Evolutionary conservation across 1,140 invertebrate species (phyloP).

Genomic region (Drosophila tristis): DNA sequence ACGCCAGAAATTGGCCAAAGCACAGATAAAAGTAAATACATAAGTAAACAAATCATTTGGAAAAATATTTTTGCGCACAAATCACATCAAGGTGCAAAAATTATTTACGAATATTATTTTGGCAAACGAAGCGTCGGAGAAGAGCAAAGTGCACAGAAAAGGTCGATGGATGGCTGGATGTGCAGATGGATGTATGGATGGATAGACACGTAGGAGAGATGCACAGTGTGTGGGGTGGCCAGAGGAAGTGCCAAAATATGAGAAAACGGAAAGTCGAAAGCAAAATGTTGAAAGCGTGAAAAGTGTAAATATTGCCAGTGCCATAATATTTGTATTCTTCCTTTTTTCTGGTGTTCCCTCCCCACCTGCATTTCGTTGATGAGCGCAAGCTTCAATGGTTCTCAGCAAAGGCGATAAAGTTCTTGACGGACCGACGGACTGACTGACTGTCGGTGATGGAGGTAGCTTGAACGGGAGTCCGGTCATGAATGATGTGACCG

Average conservation of each 20-base stretch:
- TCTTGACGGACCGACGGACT: conserved; percentile 40
- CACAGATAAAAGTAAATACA: conserved; percentile 77
- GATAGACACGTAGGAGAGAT: conserved; percentile 4
- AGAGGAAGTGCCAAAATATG: conserved; percentile 39
- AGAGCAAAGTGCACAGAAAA: conserved; percentile 30
- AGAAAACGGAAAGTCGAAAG: conserved; percentile 58
- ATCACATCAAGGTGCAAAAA: conserved; percentile 78
- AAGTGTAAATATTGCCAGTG: conserved; percentile 71
- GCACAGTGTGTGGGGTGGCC: neutral
- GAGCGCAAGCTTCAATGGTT: conserved; percentile 64
- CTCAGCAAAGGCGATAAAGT: conserved; percentile 18
- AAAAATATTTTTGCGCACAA: conserved; percentile 75
- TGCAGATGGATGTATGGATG: conserved; percentile 9
- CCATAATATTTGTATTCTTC: conserved; percentile 65
- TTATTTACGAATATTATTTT: conserved; percentile 79
- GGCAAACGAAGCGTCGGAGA: conserved; percentile 39
- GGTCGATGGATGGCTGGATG: conserved; percentile 28
- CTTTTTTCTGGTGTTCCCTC: conserved; percentile 13
- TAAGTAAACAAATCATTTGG: conserved; percentile 79
- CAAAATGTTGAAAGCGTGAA: conserved; percentile 63
- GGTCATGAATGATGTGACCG: neutral
- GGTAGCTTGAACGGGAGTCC: conserved; percentile 12
- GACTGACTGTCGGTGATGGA: conserved; percentile 12
- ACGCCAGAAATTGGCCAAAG: conserved; percentile 25
- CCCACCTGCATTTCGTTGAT: conserved; percentile 63